These are phyloP conservation scores for Psittacus erithacus DNA, from an alignment of 2,113 vertebrate species.

Conservation along the genomic window DNA sequence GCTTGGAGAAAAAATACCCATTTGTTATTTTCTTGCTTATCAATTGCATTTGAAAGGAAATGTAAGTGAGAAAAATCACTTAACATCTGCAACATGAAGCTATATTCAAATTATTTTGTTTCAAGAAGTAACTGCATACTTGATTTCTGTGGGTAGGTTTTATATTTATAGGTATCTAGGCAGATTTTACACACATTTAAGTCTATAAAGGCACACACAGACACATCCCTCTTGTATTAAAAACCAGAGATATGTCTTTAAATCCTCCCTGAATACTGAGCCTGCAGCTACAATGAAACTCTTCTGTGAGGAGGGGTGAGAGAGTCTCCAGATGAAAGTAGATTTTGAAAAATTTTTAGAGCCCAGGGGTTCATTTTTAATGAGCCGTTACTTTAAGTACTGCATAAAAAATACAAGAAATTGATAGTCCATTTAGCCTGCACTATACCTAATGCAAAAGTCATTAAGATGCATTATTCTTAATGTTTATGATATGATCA, in stretches of 20 bases:
- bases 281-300: constrained; percentile 90
- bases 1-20: neutral
- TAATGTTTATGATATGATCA: constrained; percentile 95
- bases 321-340: constrained; percentile 90
- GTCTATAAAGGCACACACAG: neutral
- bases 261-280: constrained; percentile 79
- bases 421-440: constrained; percentile 98
- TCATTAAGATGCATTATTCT: constrained; percentile 96
- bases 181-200: neutral
- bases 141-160: neutral
- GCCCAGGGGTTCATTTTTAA: constrained; percentile 97
- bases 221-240: neutral
- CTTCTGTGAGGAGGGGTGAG: constrained; percentile 87
- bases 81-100: constrained; percentile 9
- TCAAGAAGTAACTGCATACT: neutral
- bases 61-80: neutral
- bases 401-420: constrained; percentile 99
- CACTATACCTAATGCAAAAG: constrained; percentile 92
- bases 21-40: neutral
- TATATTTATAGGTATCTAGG: neutral
- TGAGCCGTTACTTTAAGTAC: constrained; percentile 99
- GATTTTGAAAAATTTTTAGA: constrained; percentile 85
- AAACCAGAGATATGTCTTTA: constrained; percentile 70
- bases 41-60: neutral
- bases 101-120: neutral